Evolutionary conservation across 2,888 invertebrate species (phyloP), one percentile per base, ranked within the genome.

Genomic region (Sphecodes monilicornis): DNA sequence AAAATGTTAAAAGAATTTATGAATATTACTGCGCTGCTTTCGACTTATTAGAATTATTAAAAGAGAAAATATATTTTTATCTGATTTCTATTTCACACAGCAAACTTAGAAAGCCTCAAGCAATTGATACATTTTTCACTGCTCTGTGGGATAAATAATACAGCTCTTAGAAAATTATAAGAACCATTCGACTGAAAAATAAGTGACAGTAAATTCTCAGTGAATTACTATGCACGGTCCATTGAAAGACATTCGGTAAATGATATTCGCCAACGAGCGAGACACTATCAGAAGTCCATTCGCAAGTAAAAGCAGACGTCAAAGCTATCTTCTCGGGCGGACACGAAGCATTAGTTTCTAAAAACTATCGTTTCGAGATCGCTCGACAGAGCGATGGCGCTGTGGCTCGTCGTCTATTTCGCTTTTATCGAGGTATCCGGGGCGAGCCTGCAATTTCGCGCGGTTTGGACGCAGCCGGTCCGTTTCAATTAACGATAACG

Each of bases 401-500:
- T 71, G 77, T n/a, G 75, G 69, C 82, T 76, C 86, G 80, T 86
- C 86, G 80, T 86, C 86, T 87, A 89, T 85, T 86, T 74, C 80
- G 81, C 78, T 87, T 84, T 87, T 88, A 87, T 88, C 85, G 80
- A 71, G 78, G 71, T 70, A 80, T 73, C 73, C 54, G 57, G 32
- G 60, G 64, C 80, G 76, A 74, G 77, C 72, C 84, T 78, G 86
- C 86, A 89, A 90, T 90, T 89, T 85, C 86, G 83, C 85, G 87
- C 85, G 89, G 90, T 90, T 90, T 90, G 89, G 91, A 69, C 92
- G 84, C 92, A 92, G 92, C 91, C 91, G 92, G 90, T 92, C 82
- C 86, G 82, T 91, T 92, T 91, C 91, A 89, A 90, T 91, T 90
- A 91, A 89, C 86, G 85, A 86, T 92, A 92, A 92, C 89, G 86